Percentiles rank a stretch among this genome's conserved stretches.
Conservation (phyloP, 2,797 vertebrate species). For the Fistularia commersonii region DNA sequence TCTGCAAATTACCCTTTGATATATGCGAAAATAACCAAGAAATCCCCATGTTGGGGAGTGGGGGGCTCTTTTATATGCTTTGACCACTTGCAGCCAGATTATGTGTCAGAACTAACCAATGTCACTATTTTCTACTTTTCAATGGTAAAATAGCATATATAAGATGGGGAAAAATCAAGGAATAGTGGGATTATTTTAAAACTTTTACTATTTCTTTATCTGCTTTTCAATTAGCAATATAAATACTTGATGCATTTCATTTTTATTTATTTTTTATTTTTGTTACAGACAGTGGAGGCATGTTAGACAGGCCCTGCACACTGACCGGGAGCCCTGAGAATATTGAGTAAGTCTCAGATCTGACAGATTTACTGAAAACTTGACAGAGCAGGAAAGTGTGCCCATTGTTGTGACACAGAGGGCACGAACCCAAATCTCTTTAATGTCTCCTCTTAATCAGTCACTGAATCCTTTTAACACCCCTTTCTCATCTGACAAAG, state of each 20-base stretch:
- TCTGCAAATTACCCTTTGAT: too few relatives aligned
- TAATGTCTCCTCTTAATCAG: slow-evolving; percentile 27
- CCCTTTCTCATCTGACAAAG: slow-evolving; percentile 29
- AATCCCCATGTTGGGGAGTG: too few relatives aligned
- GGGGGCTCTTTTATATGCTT: too few relatives aligned
- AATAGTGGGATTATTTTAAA: too few relatives aligned
- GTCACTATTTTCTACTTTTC: too few relatives aligned
- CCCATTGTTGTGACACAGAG: slow-evolving; percentile 27
- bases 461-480: slow-evolving; percentile 38
- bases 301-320: slow-evolving; percentile 95
- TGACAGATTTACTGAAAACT: slow-evolving; percentile 23
- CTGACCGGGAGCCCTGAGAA: slow-evolving; percentile 94
- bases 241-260: background rate
- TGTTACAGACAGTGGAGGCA: slow-evolving; percentile 90
- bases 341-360: slow-evolving; percentile 87
- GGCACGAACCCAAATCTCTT: slow-evolving; percentile 28
- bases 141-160: too few relatives aligned
- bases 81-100: too few relatives aligned
- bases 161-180: too few relatives aligned
- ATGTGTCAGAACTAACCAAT: too few relatives aligned
- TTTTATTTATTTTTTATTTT: background rate
- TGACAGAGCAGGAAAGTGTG: slow-evolving; percentile 22
- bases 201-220: background rate
- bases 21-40: too few relatives aligned
- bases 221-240: background rate